A percentile compares a stretch with the other conserved stretches of the same genome.
phyloP scores from a whole-genome alignment of 2,797 vertebrate genomes.

The Bradypodion ventrale region DNA sequence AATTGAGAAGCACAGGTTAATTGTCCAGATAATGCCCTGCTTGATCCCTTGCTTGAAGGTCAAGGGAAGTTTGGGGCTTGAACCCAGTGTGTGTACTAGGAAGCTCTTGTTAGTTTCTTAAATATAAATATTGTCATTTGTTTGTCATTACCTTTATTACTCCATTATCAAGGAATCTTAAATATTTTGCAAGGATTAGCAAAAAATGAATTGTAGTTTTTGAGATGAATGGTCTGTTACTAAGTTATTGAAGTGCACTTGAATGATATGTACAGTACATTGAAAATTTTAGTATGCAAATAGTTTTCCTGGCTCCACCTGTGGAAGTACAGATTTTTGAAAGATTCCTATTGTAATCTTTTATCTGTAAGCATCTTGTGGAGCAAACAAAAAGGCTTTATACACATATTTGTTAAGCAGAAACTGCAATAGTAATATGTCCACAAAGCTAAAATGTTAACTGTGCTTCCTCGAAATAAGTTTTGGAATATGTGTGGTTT shows the following conservation, averaged over 20 bases:
- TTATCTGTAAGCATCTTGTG: neutral
- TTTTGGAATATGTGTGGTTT: slow-evolving; percentile 21
- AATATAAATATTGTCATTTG: neutral
- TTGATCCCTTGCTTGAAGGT: neutral
- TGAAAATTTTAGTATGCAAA: neutral
- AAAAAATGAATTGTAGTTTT: neutral
- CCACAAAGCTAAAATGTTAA: slow-evolving; percentile 37
- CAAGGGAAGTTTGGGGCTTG: neutral
- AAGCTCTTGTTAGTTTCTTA: neutral
- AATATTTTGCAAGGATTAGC: neutral
- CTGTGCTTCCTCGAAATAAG: neutral
- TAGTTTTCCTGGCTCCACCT: neutral
- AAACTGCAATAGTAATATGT: slow-evolving; percentile 7
- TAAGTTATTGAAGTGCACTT: neutral
- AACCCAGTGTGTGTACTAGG: neutral
- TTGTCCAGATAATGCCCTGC: neutral
- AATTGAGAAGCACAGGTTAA: neutral
- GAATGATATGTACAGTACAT: neutral
- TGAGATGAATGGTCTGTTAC: neutral
- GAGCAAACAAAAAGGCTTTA: neutral
- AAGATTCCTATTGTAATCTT: fast-evolving
- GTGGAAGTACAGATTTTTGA: neutral
- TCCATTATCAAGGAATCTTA: neutral
- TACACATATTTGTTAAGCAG: neutral
- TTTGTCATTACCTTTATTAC: neutral